A percentile compares a stretch with the other conserved stretches of the same genome.
These are phyloP conservation scores for Scelioninae gen. 2 DNA, from an alignment of 2,888 invertebrate genomes.

Conservation along the genomic window DNA sequence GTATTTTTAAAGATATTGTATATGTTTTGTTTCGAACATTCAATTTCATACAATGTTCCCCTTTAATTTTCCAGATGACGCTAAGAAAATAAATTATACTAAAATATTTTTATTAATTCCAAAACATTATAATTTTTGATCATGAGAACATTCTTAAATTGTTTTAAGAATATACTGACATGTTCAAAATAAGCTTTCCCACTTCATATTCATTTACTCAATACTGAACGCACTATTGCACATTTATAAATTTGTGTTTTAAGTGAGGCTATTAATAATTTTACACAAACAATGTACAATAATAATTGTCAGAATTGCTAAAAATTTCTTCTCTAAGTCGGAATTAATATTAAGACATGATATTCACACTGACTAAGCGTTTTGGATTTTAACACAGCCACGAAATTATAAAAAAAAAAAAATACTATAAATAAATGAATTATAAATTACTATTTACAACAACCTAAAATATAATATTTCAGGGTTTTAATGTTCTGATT, in stretches of 20 bases:
- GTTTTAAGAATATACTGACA: not conserved
- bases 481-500: no score
- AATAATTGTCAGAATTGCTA: conserved; percentile 14
- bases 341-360: conserved; percentile 52
- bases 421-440: conserved; percentile 66
- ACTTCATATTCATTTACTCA: conserved; percentile 1
- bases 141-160: not conserved
- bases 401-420: conserved; percentile 47
- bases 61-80: conserved; percentile 40
- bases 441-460: conserved; percentile 53
- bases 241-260: conserved; percentile 15
- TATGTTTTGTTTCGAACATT: no score
- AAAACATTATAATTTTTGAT: no score
- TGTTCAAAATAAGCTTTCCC: conserved; percentile 7
- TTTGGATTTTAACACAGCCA: conserved; percentile 56
- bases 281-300: conserved; percentile 17
- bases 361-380: conserved; percentile 49
- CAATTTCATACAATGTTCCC: no score
- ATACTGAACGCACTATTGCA: conserved; percentile 22
- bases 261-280: conserved; percentile 19
- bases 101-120: not conserved
- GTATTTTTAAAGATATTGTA: no score
- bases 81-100: not conserved
- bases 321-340: conserved; percentile 50
- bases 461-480: no score